Evolutionary conservation across 2,888 invertebrate genomes (phyloP).

Genomic region (Cryptocheilus praepositus): DNA sequence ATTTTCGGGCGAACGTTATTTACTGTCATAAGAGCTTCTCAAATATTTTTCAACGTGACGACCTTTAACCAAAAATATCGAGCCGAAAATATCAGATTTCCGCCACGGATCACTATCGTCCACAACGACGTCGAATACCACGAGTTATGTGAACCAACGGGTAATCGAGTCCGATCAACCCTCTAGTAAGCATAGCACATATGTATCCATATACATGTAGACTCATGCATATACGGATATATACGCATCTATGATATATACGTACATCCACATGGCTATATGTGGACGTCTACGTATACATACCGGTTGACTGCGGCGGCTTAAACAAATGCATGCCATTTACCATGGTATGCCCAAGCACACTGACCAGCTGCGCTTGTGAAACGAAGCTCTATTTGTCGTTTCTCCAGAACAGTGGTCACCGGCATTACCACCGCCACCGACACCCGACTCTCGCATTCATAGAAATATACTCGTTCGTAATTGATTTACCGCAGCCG

Average conservation of each 20-base stretch:
- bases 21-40: no score
- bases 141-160: constrained; percentile 48
- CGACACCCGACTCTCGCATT: not conserved
- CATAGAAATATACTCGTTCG: not conserved
- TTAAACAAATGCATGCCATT: constrained; percentile 53
- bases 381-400: constrained; percentile 29
- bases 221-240: no score
- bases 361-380: constrained; percentile 21
- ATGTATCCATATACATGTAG: constrained; percentile 25
- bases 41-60: no score
- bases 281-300: no score
- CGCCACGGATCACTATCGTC: constrained; percentile 27
- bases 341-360: constrained; percentile 30
- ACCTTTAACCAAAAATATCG: constrained; percentile 23
- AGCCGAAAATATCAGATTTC: constrained; percentile 30
- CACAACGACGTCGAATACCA: constrained; percentile 35
- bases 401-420: not conserved
- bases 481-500: no score
- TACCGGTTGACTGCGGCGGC: constrained; percentile 30
- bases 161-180: constrained; percentile 56
- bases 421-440: not conserved
- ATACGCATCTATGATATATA: no score
- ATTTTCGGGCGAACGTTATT: no score
- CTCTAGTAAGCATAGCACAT: constrained; percentile 34
- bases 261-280: no score